A percentile compares a stretch with the other conserved stretches of the same genome.
Evolutionary conservation across 2,113 vertebrate species (phyloP).

Genomic region (Chaetops frenatus): DNA sequence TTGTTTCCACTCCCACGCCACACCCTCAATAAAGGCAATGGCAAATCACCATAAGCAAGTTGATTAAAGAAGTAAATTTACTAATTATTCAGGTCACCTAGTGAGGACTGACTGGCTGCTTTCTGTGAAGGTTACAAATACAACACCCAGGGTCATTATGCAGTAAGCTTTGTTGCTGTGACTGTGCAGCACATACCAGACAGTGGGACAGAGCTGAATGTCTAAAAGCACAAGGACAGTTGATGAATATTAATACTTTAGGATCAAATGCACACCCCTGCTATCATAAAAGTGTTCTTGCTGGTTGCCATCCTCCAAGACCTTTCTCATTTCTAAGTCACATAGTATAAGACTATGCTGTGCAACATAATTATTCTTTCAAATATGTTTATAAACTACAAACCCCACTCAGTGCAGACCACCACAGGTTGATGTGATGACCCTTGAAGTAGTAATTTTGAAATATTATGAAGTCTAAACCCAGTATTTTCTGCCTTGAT

Average conservation of each 20-base stretch:
- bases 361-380: neutral
- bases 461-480: neutral
- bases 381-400: neutral
- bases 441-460: neutral
- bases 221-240: neutral
- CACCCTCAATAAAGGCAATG: neutral
- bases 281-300: neutral
- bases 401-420: neutral
- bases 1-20: neutral
- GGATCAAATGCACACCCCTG: neutral
- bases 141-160: neutral
- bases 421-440: neutral
- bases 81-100: neutral
- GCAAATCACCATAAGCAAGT: neutral
- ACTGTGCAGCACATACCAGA: neutral
- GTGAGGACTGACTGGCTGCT: neutral
- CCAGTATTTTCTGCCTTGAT: neutral
- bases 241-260: neutral
- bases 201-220: neutral
- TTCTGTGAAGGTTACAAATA: neutral
- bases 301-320: neutral
- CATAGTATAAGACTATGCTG: neutral
- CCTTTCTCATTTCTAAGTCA: neutral
- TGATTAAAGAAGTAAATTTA: neutral
- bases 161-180: neutral